Evolutionary conservation across 2,113 vertebrate genomes (phyloP), one percentile per base, ranked within the genome.

Genomic region (Brachypteracias leptosomus): DNA sequence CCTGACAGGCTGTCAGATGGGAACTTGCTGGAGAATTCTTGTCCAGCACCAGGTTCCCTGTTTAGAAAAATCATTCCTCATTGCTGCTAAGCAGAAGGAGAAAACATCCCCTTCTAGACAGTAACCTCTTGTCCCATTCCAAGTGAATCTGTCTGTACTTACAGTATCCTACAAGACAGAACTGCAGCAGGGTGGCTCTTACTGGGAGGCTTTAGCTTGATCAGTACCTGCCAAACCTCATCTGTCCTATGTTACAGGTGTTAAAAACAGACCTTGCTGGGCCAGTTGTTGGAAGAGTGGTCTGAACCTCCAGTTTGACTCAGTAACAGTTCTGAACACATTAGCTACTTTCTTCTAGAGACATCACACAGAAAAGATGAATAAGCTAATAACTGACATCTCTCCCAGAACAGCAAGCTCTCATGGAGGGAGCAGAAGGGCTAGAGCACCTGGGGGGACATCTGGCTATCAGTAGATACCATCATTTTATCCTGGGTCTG

Each of bases 161-260:
- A 7, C 11, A 66, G 35, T 8, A 35, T 17, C 35, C 49, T n/a
- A 46, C 38, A 40, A 17, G 71, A 57, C 10, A 66, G 35, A 80
- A 47, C 24, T 52, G n/a, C 59, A 61, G 58, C 1, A 3, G 9
- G 18, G 22, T 46, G 22, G 65, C 75, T 89, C 40, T 55, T 63
- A 35, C n/a, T 33, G 18, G 52, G 66, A 75, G 54, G 80, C 63
- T 76, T 61, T 11, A 57, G 49, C 62, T 78, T 35, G 49, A 13
- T 58, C 67, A 29, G 21, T 29, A 14, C 36, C 61, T 84, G 85
- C 54, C 59, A 82, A 61, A 47, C 28, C 20, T 42, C 10, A 11
- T 13, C 67, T 3, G 1, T 26, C 13, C 3, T 16, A 6, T 1
- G 13, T 52, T 68, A 17, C 0, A 5, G 36, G 25, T 42, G 59